Base-by-base conservation (phyloP, 2,888 invertebrate genomes). In the Drosophila anomalata region DNA sequence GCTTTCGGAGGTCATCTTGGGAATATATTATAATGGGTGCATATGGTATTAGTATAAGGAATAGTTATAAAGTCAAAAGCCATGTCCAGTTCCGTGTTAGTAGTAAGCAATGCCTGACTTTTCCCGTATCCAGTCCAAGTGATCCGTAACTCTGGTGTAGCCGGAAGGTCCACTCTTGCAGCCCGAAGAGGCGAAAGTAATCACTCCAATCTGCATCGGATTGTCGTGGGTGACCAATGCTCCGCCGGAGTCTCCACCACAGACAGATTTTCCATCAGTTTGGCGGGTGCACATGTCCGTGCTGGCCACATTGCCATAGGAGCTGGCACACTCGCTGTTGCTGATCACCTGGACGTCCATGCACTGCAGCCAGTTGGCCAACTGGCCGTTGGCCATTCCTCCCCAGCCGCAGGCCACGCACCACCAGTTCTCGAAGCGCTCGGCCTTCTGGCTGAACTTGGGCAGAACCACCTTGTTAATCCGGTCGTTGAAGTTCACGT, bases 171-270 rank as follows among this genome's bases (percentile, higher is more conserved):
- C 77, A 2, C 8, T n/a, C 29, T 74, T 75, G 53, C 88, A 88
- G 12, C 63, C 61, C 8, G 7, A 12, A 0, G 74, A 67, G 3
- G 55, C 76, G 26, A 87, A 81, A 0, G 77, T 65, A 5, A 76
- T 75, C 0, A 83, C 65, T 2, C 86, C 86, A 22, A 87, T 61
- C 17, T 79, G 48, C 5, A 59, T 54, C 14, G 59, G 67, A 14
- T 77, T 71, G 5, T 73, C 73, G 14, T 77, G 58, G 0, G 80
- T 69, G 1, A 88, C 82, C 55, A 91, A 67, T 3, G 92, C 91
- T 24, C 91, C 91, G n/a, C 92, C 92, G 46, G 90, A 90, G 75
- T 92, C 92, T 0, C 92, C 92, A 11, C 79, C 85, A 69, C 92
- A 92, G 31, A 90, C 89, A n/a, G 91, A 89, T 31, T 78, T 89